phyloP scores from a whole-genome alignment of 1,140 invertebrate species.

The silkworm (Bombyx mori) region DNA sequence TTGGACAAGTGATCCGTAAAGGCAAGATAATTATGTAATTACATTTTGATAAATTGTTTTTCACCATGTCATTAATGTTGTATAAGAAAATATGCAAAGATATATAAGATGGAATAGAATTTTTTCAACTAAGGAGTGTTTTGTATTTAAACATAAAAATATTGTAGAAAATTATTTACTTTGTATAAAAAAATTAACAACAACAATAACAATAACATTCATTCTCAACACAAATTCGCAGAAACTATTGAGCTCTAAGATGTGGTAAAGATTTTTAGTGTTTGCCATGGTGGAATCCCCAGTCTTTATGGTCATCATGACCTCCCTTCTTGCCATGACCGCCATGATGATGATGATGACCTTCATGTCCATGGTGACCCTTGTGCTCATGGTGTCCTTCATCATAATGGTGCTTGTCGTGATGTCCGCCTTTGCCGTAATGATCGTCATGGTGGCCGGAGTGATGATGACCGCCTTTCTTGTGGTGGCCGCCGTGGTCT shows the following conservation, averaged over 20 bases:
- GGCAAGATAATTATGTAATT: too few relatives aligned
- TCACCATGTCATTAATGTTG: too few relatives aligned
- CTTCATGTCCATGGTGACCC: conserved; percentile 75
- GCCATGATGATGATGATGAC: conserved; percentile 75
- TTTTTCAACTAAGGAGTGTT: too few relatives aligned
- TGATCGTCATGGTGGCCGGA: conserved; percentile 74
- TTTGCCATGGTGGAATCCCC: conserved; percentile 69
- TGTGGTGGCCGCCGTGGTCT: conserved; percentile 71
- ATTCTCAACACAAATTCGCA: conserved; percentile 17
- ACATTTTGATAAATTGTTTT: too few relatives aligned
- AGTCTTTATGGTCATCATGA: conserved; percentile 77
- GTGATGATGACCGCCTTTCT: conserved; percentile 76
- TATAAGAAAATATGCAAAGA: too few relatives aligned
- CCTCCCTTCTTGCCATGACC: conserved; percentile 78
- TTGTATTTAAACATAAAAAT: not conserved
- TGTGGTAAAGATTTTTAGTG: conserved; percentile 30
- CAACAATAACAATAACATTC: conserved; percentile 37
- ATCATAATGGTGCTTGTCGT: conserved; percentile 74
- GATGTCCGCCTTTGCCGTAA: conserved; percentile 74
- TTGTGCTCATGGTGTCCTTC: conserved; percentile 76
- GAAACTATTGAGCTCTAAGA: conserved; percentile 24
- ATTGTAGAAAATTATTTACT: conserved; percentile 28
- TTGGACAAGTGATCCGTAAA: too few relatives aligned
- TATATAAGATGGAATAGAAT: too few relatives aligned
- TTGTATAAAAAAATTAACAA: conserved; percentile 45